Conservation (phyloP, 2,888 invertebrate genomes). For the Odontocerum albicorne region DNA sequence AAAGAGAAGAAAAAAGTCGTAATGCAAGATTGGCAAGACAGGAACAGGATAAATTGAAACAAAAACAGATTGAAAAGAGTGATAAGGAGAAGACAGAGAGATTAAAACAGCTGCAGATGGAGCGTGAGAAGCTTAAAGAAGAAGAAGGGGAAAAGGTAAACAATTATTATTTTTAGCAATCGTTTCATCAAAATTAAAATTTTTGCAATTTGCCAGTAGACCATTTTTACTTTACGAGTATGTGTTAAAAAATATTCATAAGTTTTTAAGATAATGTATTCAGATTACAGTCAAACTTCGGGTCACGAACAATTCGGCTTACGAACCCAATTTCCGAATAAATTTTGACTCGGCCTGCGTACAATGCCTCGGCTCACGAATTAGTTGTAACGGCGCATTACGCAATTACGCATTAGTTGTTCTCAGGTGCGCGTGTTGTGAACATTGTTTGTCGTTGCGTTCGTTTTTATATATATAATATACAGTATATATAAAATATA, state of each 20-base stretch:
- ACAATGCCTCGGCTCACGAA: too few species aligned
- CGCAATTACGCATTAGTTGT: too few species aligned
- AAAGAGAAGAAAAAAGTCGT: constrained; percentile 60
- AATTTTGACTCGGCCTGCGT: too few species aligned
- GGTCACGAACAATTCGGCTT: background rate
- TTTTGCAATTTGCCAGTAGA: too few species aligned
- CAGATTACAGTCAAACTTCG: background rate
- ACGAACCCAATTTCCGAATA: too few species aligned
- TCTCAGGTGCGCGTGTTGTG: too few species aligned
- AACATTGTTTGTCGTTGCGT: too few species aligned
- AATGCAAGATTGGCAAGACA: constrained; percentile 56
- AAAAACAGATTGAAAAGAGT: constrained; percentile 53
- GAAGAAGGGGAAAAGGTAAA: constrained; percentile 23
- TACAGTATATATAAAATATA: too few species aligned
- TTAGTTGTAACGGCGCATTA: too few species aligned
- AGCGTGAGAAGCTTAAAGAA: constrained; percentile 50
- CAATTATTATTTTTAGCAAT: background rate
- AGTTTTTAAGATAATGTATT: background rate
- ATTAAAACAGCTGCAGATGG: constrained; percentile 49
- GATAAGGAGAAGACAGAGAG: constrained; percentile 52
- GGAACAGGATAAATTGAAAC: constrained; percentile 52
- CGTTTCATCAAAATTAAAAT: background rate
- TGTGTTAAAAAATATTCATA: background rate
- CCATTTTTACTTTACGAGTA: background rate
- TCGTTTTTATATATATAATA: too few species aligned